Percentiles rank a stretch among this genome's conserved stretches.
Conservation (phyloP, 2,797 vertebrate genomes). For the Muraenolepis orangiensis region DNA sequence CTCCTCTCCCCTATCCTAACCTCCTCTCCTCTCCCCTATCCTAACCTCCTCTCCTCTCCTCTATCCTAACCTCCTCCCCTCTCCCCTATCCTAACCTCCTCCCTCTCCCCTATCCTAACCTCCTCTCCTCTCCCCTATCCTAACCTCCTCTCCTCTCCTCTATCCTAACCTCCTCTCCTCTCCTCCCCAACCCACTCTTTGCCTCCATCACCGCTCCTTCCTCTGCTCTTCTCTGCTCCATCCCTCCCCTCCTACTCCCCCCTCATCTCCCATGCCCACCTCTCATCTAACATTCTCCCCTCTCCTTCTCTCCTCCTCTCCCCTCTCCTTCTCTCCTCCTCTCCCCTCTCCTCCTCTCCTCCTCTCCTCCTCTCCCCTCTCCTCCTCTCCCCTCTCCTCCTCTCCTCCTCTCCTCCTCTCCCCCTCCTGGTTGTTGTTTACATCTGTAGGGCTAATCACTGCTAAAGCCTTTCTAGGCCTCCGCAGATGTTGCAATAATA, state of each 20-base stretch:
- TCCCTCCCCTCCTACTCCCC: neutral
- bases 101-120: constrained; percentile 8
- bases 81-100: neutral
- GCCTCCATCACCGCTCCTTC: constrained; percentile 3
- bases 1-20: no score
- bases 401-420: constrained; percentile 10
- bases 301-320: constrained; percentile 8
- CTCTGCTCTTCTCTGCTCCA: constrained; percentile 8
- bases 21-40: no score
- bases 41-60: neutral
- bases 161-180: constrained; percentile 7
- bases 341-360: constrained; percentile 2
- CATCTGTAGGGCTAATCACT: constrained; percentile 67
- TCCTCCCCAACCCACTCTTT: constrained; percentile 6
- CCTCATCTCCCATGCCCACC: neutral
- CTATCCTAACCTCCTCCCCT: constrained; percentile 5
- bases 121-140: constrained; percentile 17
- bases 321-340: constrained; percentile 6
- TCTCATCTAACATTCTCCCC: neutral
- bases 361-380: neutral
- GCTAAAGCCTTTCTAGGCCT: constrained; percentile 64
- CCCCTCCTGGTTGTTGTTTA: constrained; percentile 64
- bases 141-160: neutral
- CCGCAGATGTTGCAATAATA: constrained; percentile 74
- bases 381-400: neutral